These are phyloP conservation scores for Oxytorus armatus DNA, from an alignment of 2,888 invertebrate species.

Conservation along the genomic window DNA sequence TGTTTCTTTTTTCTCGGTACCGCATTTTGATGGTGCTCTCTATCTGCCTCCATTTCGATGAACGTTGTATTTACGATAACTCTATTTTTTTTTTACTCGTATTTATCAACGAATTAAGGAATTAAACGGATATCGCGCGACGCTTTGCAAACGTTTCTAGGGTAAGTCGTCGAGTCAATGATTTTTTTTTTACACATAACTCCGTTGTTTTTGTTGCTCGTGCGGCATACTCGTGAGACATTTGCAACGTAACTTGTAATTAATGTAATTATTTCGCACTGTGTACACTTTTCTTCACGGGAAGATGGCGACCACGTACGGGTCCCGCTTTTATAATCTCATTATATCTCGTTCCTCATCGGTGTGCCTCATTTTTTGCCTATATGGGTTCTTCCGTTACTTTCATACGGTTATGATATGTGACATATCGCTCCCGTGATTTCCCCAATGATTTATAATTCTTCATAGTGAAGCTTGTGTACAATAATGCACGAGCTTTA, in stretches of 20 bases:
- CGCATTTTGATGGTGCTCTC: slow-evolving; percentile 40
- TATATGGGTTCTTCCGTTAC: background rate
- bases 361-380: background rate
- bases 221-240: slow-evolving; percentile 79
- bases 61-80: slow-evolving; percentile 5
- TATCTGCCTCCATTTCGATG: slow-evolving; percentile 2
- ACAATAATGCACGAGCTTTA: background rate
- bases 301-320: slow-evolving; percentile 21
- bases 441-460: background rate
- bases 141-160: slow-evolving; percentile 83
- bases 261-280: slow-evolving; percentile 76
- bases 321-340: background rate
- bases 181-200: slow-evolving; percentile 5
- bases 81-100: slow-evolving; percentile 9
- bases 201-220: slow-evolving; percentile 7
- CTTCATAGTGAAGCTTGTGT: background rate
- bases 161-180: slow-evolving; percentile 72
- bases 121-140: slow-evolving; percentile 53
- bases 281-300: slow-evolving; percentile 23
- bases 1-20: slow-evolving; percentile 15
- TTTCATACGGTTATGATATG: background rate
- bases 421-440: background rate
- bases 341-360: slow-evolving; percentile 7
- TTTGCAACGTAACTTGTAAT: slow-evolving; percentile 82
- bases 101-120: slow-evolving; percentile 36